Conservation (phyloP, 2,888 invertebrate genomes). For the Lasioglossum lativentre region DNA sequence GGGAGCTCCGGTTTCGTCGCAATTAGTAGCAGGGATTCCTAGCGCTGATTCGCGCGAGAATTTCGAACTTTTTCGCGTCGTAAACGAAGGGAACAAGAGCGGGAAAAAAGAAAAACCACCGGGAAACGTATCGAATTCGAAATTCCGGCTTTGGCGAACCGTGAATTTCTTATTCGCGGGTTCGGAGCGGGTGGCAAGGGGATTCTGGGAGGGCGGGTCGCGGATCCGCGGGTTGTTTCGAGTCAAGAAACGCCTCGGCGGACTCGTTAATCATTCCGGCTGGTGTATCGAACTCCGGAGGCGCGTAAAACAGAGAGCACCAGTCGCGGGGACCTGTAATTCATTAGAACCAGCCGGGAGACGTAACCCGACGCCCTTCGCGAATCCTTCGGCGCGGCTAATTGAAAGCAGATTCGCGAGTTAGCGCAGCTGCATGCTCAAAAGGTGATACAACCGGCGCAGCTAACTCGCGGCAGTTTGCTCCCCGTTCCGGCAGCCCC, state of each 20-base stretch:
- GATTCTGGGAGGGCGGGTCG: neutral
- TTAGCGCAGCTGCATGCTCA: constrained; percentile 49
- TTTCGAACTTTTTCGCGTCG: neutral
- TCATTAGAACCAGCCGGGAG: constrained; percentile 24
- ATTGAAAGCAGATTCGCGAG: constrained; percentile 62
- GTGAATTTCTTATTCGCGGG: neutral
- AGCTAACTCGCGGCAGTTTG: neutral
- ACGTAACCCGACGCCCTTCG: constrained; percentile 14
- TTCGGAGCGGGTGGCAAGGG: neutral
- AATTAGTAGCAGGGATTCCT: neutral
- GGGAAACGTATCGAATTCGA: neutral
- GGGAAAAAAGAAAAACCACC: neutral
- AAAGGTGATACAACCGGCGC: constrained; percentile 43
- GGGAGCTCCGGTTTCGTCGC: neutral
- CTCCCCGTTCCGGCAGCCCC: constrained; percentile 34
- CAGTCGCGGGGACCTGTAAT: constrained; percentile 29
- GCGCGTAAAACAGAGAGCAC: constrained; percentile 38
- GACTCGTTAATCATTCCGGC: constrained; percentile 28
- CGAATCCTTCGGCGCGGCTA: constrained; percentile 44
- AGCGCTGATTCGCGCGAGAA: neutral
- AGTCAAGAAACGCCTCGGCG: constrained; percentile 11
- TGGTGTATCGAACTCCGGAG: constrained; percentile 27
- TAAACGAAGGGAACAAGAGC: neutral
- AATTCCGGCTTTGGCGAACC: neutral
- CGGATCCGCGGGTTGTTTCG: neutral